These are phyloP conservation scores for Osmerus mordax DNA, from an alignment of 2,113 vertebrate genomes.

Conservation along the genomic window DNA sequence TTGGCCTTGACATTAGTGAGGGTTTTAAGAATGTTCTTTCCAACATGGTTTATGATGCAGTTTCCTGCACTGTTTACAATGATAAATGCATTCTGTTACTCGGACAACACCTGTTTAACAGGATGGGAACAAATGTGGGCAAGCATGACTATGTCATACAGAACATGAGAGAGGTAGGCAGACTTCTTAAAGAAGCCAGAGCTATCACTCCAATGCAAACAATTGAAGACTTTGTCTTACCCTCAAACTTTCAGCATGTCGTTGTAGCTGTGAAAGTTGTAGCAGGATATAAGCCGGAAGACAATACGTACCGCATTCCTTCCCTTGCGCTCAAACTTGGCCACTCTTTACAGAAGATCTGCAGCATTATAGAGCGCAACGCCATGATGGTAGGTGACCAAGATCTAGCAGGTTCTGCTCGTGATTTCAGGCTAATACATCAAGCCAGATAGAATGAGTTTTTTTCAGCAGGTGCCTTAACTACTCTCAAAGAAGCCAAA, in stretches of 20 bases:
- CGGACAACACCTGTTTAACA: constrained; percentile 15
- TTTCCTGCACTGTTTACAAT: not conserved
- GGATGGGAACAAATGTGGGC: constrained; percentile 5
- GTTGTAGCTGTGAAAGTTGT: constrained; percentile 14
- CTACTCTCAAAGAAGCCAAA: constrained; percentile 15
- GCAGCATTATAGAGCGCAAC: constrained; percentile 8
- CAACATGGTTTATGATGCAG: constrained; percentile 12
- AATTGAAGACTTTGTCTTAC: constrained; percentile 22
- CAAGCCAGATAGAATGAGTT: constrained; percentile 14
- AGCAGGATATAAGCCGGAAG: constrained; percentile 19
- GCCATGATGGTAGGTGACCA: constrained; percentile 2
- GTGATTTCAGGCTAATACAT: constrained; percentile 4
- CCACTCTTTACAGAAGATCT: constrained; percentile 15
- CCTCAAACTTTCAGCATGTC: constrained; percentile 10
- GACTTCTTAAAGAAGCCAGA: constrained; percentile 12
- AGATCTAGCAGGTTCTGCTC: not conserved
- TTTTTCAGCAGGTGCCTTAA: constrained; percentile 15
- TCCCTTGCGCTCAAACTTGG: constrained; percentile 28
- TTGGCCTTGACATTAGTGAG: constrained; percentile 7
- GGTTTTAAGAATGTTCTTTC: constrained; percentile 2
- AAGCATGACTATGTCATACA: constrained; percentile 27
- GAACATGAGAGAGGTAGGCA: constrained; percentile 24
- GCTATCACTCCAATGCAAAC: constrained; percentile 1
- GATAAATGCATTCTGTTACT: constrained; percentile 15
- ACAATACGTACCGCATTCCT: constrained; percentile 9